Base-by-base conservation (phyloP, 2,797 vertebrate genomes). In the Molossus alvarezi region DNA sequence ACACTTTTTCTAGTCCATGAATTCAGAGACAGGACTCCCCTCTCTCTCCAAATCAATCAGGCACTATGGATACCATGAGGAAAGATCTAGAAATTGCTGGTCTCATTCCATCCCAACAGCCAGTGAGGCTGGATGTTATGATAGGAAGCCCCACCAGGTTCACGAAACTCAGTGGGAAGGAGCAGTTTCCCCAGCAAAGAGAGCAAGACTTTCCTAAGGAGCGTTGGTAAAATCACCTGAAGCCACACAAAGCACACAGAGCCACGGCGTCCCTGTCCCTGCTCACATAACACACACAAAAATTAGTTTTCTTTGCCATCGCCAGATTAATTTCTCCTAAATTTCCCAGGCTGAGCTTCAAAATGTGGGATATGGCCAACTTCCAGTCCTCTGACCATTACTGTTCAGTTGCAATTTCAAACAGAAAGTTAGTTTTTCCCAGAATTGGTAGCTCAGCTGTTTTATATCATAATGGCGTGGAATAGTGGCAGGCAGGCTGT, bases 401-500 rank as follows among this genome's bases (percentile, higher is more conserved):
- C n/a, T 77, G 37, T 72, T 57, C 17, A 29, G 91, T 79, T 41
- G 57, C 72, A 76, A 48, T 91, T 81, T 94, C 87, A 91, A 51
- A n/a, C 82, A 92, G 65, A 95, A 96, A 94, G 88, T 88, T 62
- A 3, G 69, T n/a, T 90, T 41, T 53, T 65, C 37, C 62, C 41
- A 45, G 58, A 94, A 73, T 91, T 91, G 71, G 92, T 85, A 86
- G 72, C 94, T 95, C 87, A 91, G 67, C 86, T 96, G 88, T 96
- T 97, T 95, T 72, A 82, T 87, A 79, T 96, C 85, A 95, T 95
- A 95, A 96, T 88, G 92, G 94, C 81, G 58, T 95, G 27, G 92
- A 69, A 93, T 95, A 94, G 89, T 94, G 88, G 95, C 96, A 95
- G 86, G 80, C 90, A 5, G 73, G 65, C 94, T 97, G 97, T 97